Conservation (phyloP, 2,797 vertebrate species). For the Aldrovandia affinis region DNA sequence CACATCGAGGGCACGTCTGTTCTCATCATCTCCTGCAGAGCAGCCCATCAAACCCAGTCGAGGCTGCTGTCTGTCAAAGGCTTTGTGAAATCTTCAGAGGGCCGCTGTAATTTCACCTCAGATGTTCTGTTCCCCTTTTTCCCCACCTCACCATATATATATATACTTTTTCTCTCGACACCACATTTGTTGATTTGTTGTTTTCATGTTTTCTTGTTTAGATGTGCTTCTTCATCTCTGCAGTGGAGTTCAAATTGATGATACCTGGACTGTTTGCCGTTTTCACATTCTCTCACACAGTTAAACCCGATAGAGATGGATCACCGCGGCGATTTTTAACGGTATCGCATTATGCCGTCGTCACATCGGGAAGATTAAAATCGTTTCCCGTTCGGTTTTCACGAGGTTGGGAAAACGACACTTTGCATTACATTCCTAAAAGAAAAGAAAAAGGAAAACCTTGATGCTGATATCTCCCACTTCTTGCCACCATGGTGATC, state of each 20-base stretch:
- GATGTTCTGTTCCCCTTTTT: neutral
- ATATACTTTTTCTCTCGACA: neutral
- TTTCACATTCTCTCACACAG: neutral
- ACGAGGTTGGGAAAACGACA: neutral
- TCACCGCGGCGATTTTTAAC: neutral
- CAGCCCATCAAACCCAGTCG: constrained; percentile 27
- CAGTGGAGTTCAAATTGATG: neutral
- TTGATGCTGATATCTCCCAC: no score
- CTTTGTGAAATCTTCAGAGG: constrained; percentile 30
- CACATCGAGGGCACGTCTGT: constrained; percentile 17
- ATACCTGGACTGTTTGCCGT: neutral
- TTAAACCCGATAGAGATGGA: neutral
- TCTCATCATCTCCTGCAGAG: constrained; percentile 19
- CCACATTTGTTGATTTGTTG: neutral
- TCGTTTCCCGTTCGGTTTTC: neutral
- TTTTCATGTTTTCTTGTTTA: neutral
- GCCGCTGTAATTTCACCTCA: neutral
- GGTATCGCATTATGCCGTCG: neutral
- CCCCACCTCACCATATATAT: neutral
- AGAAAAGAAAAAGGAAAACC: neutral
- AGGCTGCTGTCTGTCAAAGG: constrained; percentile 29
- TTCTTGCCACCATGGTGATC: neutral
- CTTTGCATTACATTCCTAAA: neutral
- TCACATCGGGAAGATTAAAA: neutral
- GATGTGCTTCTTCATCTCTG: neutral